Conservation (phyloP, 2,888 invertebrate species). For the Bugulina stolonifera region DNA sequence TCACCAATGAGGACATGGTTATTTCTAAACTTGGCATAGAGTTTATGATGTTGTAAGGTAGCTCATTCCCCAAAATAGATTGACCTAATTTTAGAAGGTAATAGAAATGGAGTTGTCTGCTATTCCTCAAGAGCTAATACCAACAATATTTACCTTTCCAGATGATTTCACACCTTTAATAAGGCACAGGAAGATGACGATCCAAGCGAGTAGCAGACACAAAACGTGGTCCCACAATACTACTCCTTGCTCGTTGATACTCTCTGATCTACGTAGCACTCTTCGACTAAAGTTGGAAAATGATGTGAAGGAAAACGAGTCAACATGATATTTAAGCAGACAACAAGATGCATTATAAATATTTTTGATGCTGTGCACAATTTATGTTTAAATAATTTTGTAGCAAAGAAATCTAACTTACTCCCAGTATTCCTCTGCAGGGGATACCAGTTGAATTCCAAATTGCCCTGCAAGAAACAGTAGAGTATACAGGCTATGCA, state of each 20-base stretch:
- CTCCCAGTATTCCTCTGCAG: constrained; percentile 43
- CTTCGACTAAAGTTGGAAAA: background rate
- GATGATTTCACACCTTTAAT: constrained; percentile 48
- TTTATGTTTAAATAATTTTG: too few species aligned
- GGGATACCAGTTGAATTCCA: background rate
- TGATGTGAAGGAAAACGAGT: background rate
- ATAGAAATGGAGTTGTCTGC: background rate
- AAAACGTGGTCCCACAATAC: constrained; percentile 22
- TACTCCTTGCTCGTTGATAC: constrained; percentile 11
- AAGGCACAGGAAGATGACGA: constrained; percentile 47
- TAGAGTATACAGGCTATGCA: too few species aligned
- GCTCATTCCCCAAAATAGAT: too few species aligned
- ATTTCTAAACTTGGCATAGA: too few species aligned
- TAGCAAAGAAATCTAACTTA: constrained; percentile 32
- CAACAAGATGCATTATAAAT: too few species aligned
- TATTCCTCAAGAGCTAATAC: too few species aligned
- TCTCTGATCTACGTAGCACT: constrained; percentile 13
- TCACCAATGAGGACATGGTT: too few species aligned
- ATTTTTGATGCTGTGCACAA: too few species aligned
- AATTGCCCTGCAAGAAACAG: constrained; percentile 19
- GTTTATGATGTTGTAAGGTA: too few species aligned
- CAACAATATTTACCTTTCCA: constrained; percentile 41
- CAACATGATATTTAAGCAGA: background rate
- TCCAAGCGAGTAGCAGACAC: constrained; percentile 45
- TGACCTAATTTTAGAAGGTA: too few species aligned